Percentiles rank a stretch among this genome's conserved stretches.
Conservation (phyloP, 2,797 vertebrate species). For the Channa striata region DNA sequence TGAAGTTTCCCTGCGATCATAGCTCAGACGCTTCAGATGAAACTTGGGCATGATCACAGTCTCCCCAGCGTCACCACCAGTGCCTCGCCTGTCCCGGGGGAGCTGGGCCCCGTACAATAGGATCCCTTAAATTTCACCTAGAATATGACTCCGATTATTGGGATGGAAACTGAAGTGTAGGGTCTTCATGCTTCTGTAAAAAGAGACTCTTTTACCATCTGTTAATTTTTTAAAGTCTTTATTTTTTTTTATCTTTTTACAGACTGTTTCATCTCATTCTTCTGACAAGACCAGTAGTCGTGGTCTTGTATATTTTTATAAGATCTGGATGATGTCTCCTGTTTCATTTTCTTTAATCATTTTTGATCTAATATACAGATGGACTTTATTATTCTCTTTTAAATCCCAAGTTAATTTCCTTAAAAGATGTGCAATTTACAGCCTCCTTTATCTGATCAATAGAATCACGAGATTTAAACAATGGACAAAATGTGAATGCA, state of each 20-base stretch:
- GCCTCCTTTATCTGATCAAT: conserved; percentile 8
- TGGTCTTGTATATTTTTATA: conserved; percentile 39
- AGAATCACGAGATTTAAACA: conserved; percentile 18
- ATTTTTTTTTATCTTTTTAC: conserved; percentile 8
- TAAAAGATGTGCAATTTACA: background rate
- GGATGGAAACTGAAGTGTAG: conserved; percentile 36
- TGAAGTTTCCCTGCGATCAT: conserved; percentile 74
- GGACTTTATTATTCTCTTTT: conserved; percentile 33
- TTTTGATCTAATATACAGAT: conserved; percentile 30
- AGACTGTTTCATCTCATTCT: conserved; percentile 41
- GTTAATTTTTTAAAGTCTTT: conserved; percentile 45
- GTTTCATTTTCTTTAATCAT: conserved; percentile 32
- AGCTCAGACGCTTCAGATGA: conserved; percentile 73
- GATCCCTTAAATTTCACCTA: conserved; percentile 50
- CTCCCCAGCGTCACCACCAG: conserved; percentile 66
- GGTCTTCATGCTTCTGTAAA: conserved; percentile 23
- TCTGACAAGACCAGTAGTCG: conserved; percentile 42
- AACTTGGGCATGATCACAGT: conserved; percentile 78
- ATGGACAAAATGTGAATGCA: background rate
- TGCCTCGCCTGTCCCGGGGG: conserved; percentile 52
- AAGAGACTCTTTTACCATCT: conserved; percentile 35
- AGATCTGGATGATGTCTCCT: conserved; percentile 10
- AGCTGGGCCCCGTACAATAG: conserved; percentile 39
- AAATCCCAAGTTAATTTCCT: conserved; percentile 17
- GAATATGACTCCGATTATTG: conserved; percentile 34